Evolutionary conservation across 2,888 invertebrate genomes (phyloP), one percentile per base, ranked within the genome.

Genomic region (Physocephala rufipes): DNA sequence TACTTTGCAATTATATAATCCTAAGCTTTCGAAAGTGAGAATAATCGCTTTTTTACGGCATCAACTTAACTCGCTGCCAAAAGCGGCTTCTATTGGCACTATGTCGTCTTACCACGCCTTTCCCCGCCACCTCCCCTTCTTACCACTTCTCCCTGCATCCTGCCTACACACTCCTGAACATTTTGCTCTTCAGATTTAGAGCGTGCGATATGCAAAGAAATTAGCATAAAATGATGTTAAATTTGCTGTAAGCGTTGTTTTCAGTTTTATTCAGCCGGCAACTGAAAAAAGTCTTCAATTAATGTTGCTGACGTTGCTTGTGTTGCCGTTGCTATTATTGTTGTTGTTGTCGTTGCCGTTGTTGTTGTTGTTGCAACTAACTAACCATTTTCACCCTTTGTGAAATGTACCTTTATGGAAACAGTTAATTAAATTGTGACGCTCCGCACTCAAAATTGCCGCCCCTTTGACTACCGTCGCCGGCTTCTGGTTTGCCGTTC

Each of bases 401-500:
- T 21, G 19, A 45, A 16, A 43, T 2, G 62, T 12, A 55, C 62
- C 19, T 45, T 62, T 62, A 21, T n/a, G n/a, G n/a, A n/a, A 62
- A 12, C 24, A 62, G 43, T 62, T 62, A 62, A 62, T 62, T 62
- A 43, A 45, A 62, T 62, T 62, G 21, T 45, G 43, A 45, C 62
- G 45, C 62, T 62, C 24, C n/a, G 43, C 21, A 19, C 15, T 36
- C 9, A 30, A 12, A 36, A 61, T 43, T 16, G 12, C 19, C 12
- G 19, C 9, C 62, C n/a, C n/a, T n/a, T n/a, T n/a, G n/a, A n/a
- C n/a, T n/a, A n/a, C n/a, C n/a, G 19, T 24, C 24, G 7, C 1
- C 53, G 19, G 53, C 19, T 53, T 13, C 19, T 19, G 24, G 12
- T 53, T 21, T 24, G 21, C 53, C 24, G 19, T n/a, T n/a, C n/a